Conservation (phyloP, 2,888 invertebrate genomes). For the Cistogaster globosa region DNA sequence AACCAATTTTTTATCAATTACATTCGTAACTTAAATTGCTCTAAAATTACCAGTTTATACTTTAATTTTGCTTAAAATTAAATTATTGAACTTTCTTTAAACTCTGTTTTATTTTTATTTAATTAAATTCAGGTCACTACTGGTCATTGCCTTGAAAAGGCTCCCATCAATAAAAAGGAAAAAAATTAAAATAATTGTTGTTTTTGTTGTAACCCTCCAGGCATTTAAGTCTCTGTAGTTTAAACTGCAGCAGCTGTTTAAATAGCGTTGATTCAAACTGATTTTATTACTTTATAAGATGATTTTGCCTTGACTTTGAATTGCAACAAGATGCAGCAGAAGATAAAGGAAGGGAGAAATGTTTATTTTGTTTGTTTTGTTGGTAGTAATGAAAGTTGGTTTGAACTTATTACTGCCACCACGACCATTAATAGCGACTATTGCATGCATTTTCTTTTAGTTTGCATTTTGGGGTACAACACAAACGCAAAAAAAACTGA, state of each 20-base stretch:
- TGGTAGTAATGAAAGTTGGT: constrained; percentile 11
- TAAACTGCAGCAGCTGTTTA: constrained; percentile 67
- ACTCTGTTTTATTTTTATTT: constrained; percentile 14
- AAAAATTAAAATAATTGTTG: not conserved
- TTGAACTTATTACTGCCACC: constrained; percentile 23
- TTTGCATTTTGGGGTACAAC: constrained; percentile 54
- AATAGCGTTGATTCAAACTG: constrained; percentile 63
- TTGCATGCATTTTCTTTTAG: constrained; percentile 34
- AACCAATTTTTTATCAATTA: too few relatives aligned
- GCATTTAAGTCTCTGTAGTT: constrained; percentile 25
- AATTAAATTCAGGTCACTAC: constrained; percentile 70
- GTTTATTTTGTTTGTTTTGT: constrained; percentile 3
- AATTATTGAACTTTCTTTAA: constrained; percentile 24
- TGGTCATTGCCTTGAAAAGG: constrained; percentile 70
- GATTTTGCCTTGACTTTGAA: constrained; percentile 74
- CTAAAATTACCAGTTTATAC: too few relatives aligned
- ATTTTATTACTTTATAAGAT: constrained; percentile 71
- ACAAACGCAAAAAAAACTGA: constrained; percentile 46
- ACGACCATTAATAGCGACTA: constrained; percentile 41
- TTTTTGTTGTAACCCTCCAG: constrained; percentile 37
- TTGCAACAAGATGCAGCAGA: constrained; percentile 37
- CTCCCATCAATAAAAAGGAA: not conserved
- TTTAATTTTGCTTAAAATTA: not conserved
- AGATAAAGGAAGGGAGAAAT: not conserved
- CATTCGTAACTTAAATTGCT: too few relatives aligned